phyloP scores from a whole-genome alignment of 2,888 invertebrate species.

The Hydroisotoma schaefferi region DNA sequence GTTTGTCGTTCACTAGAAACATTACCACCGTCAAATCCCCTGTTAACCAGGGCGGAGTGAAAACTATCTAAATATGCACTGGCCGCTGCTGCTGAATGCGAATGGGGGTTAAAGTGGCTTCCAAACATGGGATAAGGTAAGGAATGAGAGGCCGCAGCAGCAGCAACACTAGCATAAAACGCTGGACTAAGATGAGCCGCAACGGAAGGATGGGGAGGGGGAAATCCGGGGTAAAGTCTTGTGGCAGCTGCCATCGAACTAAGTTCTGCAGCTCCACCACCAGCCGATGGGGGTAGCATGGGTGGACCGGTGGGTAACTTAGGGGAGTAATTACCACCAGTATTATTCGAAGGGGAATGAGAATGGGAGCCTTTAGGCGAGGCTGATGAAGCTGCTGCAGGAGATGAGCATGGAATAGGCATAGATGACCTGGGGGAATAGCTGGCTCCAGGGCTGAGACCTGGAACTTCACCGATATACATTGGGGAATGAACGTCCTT shows the following conservation, averaged over 20 bases:
- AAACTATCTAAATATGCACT: slow-evolving; percentile 44
- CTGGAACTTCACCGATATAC: slow-evolving; percentile 44
- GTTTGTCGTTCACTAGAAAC: slow-evolving; percentile 14
- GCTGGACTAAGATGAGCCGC: slow-evolving; percentile 38
- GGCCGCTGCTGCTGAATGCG: slow-evolving; percentile 32
- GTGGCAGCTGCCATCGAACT: slow-evolving; percentile 33
- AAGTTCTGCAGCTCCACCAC: slow-evolving; percentile 25
- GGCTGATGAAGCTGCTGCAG: slow-evolving; percentile 42
- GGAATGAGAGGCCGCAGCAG: slow-evolving; percentile 45
- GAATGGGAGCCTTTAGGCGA: slow-evolving; percentile 44
- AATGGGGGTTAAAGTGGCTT: slow-evolving; percentile 32
- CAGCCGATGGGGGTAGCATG: slow-evolving; percentile 10
- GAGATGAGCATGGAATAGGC: slow-evolving; percentile 46
- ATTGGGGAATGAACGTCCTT: slow-evolving; percentile 46
- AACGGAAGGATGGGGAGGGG: slow-evolving; percentile 25
- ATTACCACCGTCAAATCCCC: slow-evolving; percentile 15
- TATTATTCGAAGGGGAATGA: slow-evolving; percentile 37
- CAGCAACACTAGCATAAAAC: slow-evolving; percentile 43
- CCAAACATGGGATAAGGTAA: slow-evolving; percentile 45
- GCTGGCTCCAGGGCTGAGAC: slow-evolving; percentile 24
- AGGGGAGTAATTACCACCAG: slow-evolving; percentile 23
- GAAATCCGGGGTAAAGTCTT: slow-evolving; percentile 35
- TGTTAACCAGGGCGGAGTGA: slow-evolving; percentile 38
- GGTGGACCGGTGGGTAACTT: slow-evolving; percentile 36
- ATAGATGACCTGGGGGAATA: slow-evolving; percentile 39